These are phyloP conservation scores for Lanistes nyassanus DNA, from an alignment of 1,140 invertebrate genomes.

Conservation along the genomic window DNA sequence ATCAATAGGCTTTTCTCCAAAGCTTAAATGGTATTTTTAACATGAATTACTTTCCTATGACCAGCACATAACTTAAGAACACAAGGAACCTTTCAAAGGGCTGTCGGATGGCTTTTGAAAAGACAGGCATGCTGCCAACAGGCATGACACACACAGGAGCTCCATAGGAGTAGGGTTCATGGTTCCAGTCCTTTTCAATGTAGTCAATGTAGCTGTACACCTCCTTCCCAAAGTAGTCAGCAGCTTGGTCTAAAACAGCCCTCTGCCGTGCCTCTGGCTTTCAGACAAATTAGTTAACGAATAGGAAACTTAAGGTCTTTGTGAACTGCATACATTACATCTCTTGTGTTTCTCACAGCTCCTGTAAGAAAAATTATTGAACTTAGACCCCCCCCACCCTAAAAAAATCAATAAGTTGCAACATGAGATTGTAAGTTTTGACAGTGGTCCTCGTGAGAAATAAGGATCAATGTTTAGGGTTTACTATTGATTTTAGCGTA, in stretches of 20 bases:
- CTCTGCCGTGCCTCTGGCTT: slow-evolving; percentile 46
- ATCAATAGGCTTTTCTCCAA: too few species aligned
- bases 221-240: slow-evolving; percentile 61
- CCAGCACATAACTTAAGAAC: too few species aligned
- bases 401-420: not conserved
- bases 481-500: not conserved
- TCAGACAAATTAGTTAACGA: not conserved
- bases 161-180: slow-evolving; percentile 62
- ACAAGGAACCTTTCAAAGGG: slow-evolving; percentile 53
- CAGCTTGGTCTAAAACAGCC: slow-evolving; percentile 64
- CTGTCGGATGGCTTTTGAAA: slow-evolving; percentile 51
- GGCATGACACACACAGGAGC: slow-evolving; percentile 58
- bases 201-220: slow-evolving; percentile 60
- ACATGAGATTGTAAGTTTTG: not conserved
- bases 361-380: not conserved
- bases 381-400: too few species aligned
- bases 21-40: too few species aligned
- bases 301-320: too few species aligned
- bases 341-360: not conserved
- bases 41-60: too few species aligned
- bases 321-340: not conserved
- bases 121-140: slow-evolving; percentile 59
- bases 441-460: not conserved
- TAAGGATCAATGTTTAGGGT: not conserved
- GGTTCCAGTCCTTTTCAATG: slow-evolving; percentile 64